Conservation (phyloP, 1,140 invertebrate genomes). For the Temnothorax nylanderi region DNA sequence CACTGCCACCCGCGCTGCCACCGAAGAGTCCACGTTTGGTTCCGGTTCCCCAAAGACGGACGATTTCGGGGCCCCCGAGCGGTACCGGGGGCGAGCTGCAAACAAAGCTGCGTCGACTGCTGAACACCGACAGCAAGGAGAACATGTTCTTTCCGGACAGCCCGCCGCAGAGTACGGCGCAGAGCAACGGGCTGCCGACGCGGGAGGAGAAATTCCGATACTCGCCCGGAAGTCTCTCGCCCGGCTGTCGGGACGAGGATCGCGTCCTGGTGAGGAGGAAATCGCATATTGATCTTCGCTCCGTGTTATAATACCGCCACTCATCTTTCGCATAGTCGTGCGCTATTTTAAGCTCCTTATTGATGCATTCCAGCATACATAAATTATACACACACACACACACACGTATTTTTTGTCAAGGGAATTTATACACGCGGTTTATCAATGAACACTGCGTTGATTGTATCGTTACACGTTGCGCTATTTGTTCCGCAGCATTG, state of each 20-base stretch:
- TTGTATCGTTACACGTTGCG: conserved; percentile 7
- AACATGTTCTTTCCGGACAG: conserved; percentile 85
- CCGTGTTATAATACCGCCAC: neutral
- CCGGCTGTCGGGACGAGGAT: conserved; percentile 80
- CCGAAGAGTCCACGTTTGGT: conserved; percentile 86
- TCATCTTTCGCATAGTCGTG: neutral
- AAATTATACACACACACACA: neutral
- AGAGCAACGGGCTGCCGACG: conserved; percentile 68
- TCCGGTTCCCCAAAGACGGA: conserved; percentile 82
- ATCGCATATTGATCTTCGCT: neutral
- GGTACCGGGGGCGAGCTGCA: conserved; percentile 88
- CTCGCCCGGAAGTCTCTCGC: conserved; percentile 81
- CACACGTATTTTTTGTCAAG: neutral
- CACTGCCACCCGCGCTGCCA: conserved; percentile 86
- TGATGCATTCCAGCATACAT: neutral
- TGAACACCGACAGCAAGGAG: conserved; percentile 91
- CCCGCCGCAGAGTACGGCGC: conserved; percentile 56
- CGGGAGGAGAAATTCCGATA: conserved; percentile 82
- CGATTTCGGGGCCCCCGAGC: conserved; percentile 81
- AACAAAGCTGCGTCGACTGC: conserved; percentile 90
- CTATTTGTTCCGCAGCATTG: conserved; percentile 73
- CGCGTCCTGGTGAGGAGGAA: conserved; percentile 61
- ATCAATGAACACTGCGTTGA: neutral
- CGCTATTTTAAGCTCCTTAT: conserved; percentile 7
- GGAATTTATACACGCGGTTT: neutral